These are phyloP conservation scores for Emydoidea blandingii DNA, from an alignment of 2,797 vertebrate species.

Conservation along the genomic window DNA sequence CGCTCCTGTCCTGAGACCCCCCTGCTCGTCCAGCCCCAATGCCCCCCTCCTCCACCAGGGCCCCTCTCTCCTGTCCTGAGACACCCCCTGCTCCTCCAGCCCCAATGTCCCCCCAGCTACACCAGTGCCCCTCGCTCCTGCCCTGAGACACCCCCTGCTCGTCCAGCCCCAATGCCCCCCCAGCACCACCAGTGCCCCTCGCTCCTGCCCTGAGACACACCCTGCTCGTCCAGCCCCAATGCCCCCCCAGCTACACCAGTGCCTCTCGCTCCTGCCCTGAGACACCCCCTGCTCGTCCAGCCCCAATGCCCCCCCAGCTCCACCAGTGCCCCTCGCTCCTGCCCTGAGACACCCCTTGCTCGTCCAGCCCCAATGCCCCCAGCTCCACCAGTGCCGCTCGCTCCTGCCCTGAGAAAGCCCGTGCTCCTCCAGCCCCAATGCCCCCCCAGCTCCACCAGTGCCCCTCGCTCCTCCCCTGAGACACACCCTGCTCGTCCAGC, in stretches of 20 bases:
- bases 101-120: neutral
- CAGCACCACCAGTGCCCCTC: neutral
- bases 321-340: neutral
- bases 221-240: neutral
- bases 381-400: too few relatives aligned
- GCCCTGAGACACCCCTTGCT: neutral
- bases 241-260: too few relatives aligned
- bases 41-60: neutral
- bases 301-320: accelerated
- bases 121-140: too few relatives aligned
- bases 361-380: neutral
- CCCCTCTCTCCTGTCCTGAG: neutral
- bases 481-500: neutral
- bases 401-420: too few relatives aligned
- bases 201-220: neutral
- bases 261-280: too few relatives aligned
- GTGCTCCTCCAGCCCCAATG: neutral
- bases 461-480: too few relatives aligned
- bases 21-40: neutral
- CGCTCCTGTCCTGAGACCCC: too few relatives aligned
- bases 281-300: accelerated
- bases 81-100: neutral
- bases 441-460: too few relatives aligned
- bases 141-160: too few relatives aligned
- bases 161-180: accelerated